Evolutionary conservation across 2,888 invertebrate species (phyloP), one percentile per base, ranked within the genome.

Genomic region (Drosophila sordidapex): DNA sequence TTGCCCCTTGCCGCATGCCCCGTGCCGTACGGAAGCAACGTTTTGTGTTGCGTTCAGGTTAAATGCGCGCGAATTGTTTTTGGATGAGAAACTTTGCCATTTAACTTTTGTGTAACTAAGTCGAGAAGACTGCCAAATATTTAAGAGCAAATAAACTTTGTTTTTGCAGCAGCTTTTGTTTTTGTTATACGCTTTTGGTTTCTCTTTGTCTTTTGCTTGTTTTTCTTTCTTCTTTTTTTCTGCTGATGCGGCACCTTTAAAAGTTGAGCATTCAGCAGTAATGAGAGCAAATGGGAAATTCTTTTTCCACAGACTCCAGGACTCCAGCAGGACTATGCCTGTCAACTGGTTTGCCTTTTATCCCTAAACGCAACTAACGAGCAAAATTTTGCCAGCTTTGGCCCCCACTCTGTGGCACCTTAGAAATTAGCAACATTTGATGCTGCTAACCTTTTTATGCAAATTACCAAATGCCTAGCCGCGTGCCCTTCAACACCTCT

Each of bases 41-140:
- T 89, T 89, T 87, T 82, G 75, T 80, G 83, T 84, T 85, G 75
- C 85, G 80, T 87, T 87, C 80, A 78, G 89, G 77, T 89, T 89
- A 87, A 89, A 87, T 89, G 80, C 85, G 76, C 89, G 89, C 89
- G 87, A 89, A 89, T 89, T 85, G 89, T 89, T 87, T 85, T 87
- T 84, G 70, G 82, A 70, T 69, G 68, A 73, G 46, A 71, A 84
- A 84, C 85, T 84, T 84, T 84, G 74, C 79, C 87, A 89, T 84
- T 84, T 85, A 87, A 85, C 89, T 89, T 89, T 84, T 87, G 80
- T 63, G 77, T 77, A 81, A 81, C 67, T 54, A 76, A 80, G 64
- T 51, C 52, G 64, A 59, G 68, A 56, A 70, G 73, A 73, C 81
- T 83, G 89, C 82, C 89, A 84, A 89, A 83, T 81, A 87, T 89